phyloP scores from a whole-genome alignment of 1,140 invertebrate genomes.

The Diabrotica undecimpunctata region DNA sequence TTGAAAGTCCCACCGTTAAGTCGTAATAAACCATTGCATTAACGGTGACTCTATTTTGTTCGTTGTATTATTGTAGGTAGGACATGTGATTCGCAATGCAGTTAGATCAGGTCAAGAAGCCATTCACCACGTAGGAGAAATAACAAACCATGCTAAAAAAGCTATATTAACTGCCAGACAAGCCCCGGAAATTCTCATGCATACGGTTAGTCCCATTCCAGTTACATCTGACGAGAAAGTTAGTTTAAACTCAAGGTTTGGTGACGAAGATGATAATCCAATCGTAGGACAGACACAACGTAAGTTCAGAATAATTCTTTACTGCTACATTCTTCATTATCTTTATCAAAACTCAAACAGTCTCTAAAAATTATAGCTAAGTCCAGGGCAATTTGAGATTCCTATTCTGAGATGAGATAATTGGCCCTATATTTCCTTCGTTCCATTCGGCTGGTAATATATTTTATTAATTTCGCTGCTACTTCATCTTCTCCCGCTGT shows the following conservation, averaged over 20 bases:
- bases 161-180: slow-evolving; percentile 24
- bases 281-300: neutral
- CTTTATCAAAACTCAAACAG: neutral
- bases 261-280: neutral
- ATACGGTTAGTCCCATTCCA: neutral
- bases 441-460: too few species aligned
- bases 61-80: slow-evolving; percentile 4
- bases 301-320: neutral
- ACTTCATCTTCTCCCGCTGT: too few species aligned
- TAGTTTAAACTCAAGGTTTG: slow-evolving; percentile 37
- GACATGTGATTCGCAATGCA: slow-evolving; percentile 2
- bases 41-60: too few species aligned
- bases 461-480: too few species aligned
- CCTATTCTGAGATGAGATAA: too few species aligned
- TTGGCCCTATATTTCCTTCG: too few species aligned
- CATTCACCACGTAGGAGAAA: slow-evolving; percentile 32
- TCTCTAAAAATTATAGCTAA: too few species aligned
- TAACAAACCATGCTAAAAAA: slow-evolving; percentile 36
- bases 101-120: slow-evolving; percentile 31
- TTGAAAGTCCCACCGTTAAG: too few species aligned
- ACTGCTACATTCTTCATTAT: neutral
- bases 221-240: slow-evolving; percentile 26
- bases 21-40: too few species aligned
- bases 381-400: too few species aligned
- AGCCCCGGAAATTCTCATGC: slow-evolving; percentile 26